These are phyloP conservation scores for Hemibagrus guttatus DNA, from an alignment of 2,797 vertebrate genomes.

Conservation along the genomic window DNA sequence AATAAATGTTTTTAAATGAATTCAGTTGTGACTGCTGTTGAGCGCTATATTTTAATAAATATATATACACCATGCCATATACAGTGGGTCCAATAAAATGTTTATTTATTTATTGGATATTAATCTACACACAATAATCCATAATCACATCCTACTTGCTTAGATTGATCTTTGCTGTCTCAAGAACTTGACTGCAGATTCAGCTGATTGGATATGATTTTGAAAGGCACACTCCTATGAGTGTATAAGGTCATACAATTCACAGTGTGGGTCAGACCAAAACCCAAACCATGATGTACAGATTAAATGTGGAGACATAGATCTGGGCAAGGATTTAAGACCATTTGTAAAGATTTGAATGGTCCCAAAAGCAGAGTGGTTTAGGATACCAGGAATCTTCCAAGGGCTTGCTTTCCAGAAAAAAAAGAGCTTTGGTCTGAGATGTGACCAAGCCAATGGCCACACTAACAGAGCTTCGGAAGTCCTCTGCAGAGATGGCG, in stretches of 20 bases:
- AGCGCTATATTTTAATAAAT: neutral
- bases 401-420: neutral
- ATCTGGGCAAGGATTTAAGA: neutral
- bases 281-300: neutral
- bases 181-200: neutral
- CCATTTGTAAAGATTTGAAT: neutral
- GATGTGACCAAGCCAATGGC: neutral
- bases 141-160: neutral
- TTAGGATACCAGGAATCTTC: neutral
- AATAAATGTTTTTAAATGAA: conserved; percentile 30
- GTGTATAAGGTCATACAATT: neutral
- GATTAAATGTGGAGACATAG: neutral
- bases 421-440: neutral
- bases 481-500: neutral
- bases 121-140: too few species aligned
- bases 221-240: neutral
- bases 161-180: neutral
- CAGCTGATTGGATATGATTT: neutral
- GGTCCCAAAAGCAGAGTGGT: neutral
- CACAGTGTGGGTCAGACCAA: neutral
- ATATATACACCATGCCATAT: neutral
- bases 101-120: too few species aligned
- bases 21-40: neutral
- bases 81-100: neutral
- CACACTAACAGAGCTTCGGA: neutral